Evolutionary conservation across 2,113 vertebrate genomes (phyloP).

Genomic region (Hylia prasina): DNA sequence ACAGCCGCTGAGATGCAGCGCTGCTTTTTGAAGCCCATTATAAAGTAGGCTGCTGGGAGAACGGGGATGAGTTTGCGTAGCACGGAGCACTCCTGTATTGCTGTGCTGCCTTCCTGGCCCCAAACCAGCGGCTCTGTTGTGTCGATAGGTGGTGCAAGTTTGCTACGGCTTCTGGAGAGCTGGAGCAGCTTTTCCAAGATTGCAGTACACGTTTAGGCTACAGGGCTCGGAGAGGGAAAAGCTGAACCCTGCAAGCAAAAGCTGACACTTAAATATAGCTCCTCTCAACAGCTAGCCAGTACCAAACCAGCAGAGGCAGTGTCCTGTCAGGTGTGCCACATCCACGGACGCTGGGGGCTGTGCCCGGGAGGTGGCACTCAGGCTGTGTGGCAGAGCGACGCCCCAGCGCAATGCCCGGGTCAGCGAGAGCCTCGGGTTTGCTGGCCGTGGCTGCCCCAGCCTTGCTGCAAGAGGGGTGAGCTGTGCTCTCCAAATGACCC

Average conservation of each 20-base stretch:
- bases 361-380: not conserved
- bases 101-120: not conserved
- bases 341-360: not conserved
- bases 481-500: not conserved
- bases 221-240: not conserved
- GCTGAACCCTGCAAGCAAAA: not conserved
- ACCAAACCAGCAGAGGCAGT: not conserved
- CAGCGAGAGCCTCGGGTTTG: not conserved
- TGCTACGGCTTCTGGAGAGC: not conserved
- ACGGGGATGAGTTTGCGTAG: fast-evolving
- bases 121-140: not conserved
- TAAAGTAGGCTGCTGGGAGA: not conserved
- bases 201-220: fast-evolving
- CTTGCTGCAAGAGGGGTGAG: not conserved
- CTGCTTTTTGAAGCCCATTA: not conserved
- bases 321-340: not conserved
- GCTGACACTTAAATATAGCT: not conserved
- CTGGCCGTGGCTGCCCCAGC: not conserved
- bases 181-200: not conserved
- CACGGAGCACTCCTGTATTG: not conserved
- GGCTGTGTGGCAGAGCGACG: not conserved
- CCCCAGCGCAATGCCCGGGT: not conserved
- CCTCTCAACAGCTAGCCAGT: not conserved
- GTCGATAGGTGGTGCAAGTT: conserved; percentile 44
- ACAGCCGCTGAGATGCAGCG: fast-evolving